These are phyloP conservation scores for Euthynnus affinis DNA, from an alignment of 2,797 vertebrate species.

Conservation along the genomic window DNA sequence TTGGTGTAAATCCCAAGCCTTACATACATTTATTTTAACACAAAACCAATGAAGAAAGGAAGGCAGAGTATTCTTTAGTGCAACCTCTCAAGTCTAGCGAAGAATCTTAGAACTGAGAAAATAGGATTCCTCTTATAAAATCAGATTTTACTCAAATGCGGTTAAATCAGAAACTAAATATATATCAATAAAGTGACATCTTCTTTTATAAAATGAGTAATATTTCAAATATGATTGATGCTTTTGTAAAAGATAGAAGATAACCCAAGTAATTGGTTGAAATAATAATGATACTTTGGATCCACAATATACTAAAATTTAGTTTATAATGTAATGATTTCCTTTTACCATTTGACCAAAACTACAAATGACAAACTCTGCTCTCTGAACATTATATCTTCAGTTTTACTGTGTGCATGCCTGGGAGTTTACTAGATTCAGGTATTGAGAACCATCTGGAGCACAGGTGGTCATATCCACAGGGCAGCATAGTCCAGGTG, in stretches of 20 bases:
- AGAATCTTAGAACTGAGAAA: constrained; percentile 1
- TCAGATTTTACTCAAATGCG: not conserved
- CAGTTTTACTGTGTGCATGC: constrained; percentile 15
- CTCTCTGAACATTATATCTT: constrained; percentile 11
- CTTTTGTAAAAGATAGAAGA: not conserved
- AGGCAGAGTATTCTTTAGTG: not conserved
- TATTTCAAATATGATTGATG: not conserved
- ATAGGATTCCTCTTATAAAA: not conserved
- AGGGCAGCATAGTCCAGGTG: constrained; percentile 12
- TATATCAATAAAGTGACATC: not conserved
- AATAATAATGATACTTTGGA: too few relatives aligned
- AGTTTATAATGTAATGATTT: too few relatives aligned
- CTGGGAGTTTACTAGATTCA: constrained; percentile 4
- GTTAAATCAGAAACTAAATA: not conserved
- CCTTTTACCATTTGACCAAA: not conserved
- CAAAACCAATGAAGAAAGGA: constrained; percentile 20
- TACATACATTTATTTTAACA: constrained; percentile 18
- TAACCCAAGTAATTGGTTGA: not conserved
- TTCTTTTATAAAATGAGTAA: not conserved
- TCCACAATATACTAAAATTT: too few relatives aligned
- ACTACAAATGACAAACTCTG: not conserved
- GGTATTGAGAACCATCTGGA: constrained; percentile 45
- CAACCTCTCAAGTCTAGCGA: not conserved
- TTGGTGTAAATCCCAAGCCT: constrained; percentile 15
- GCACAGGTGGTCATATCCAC: constrained; percentile 32